Percentiles rank a stretch among this genome's conserved stretches.
Conservation (phyloP, 2,113 vertebrate genomes). For the Nestor notabilis region DNA sequence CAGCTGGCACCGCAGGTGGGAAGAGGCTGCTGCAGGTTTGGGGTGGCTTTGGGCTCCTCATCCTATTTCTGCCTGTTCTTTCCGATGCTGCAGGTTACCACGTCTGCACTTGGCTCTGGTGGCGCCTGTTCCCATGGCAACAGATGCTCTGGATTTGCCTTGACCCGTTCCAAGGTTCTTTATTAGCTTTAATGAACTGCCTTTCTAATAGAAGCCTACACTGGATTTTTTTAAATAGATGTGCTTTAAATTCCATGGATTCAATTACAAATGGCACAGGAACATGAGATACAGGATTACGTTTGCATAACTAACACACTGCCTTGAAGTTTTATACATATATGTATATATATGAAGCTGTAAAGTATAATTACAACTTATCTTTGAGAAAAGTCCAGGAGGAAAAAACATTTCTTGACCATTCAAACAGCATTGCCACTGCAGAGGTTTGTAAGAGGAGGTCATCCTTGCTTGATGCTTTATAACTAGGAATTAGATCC, state of each 20-base stretch:
- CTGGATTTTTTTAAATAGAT: not conserved
- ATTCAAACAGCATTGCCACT: not conserved
- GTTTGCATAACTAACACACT: not conserved
- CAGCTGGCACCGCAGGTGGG: accelerated
- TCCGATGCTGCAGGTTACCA: not conserved
- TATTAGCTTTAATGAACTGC: not conserved
- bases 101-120: not conserved
- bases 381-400: not conserved
- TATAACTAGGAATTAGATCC: not conserved
- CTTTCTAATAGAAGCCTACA: not conserved
- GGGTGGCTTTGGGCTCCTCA: not conserved
- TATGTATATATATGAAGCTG: not conserved
- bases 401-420: not conserved
- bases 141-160: not conserved
- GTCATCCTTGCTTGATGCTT: not conserved
- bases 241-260: not conserved
- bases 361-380: not conserved
- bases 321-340: not conserved
- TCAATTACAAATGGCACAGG: not conserved
- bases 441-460: not conserved
- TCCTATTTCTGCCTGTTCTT: accelerated
- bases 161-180: not conserved
- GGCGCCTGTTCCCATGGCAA: conserved; percentile 30
- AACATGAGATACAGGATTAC: not conserved
- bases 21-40: accelerated